A percentile compares a stretch with the other conserved stretches of the same genome.
Evolutionary conservation across 1,140 invertebrate genomes (phyloP).

Genomic region (Dendroctonus valens): DNA sequence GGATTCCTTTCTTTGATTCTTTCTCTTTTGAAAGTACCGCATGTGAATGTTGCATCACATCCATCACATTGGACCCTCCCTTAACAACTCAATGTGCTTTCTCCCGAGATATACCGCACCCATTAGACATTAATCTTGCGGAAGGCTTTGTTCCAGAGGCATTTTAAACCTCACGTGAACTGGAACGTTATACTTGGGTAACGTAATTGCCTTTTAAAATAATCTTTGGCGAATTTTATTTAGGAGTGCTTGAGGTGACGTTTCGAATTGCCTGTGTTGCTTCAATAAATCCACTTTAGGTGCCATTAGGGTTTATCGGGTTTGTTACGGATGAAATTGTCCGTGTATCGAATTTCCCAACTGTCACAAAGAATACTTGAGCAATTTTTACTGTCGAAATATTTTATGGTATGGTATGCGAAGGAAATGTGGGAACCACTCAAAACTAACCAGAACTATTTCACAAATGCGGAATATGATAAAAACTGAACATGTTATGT

Average conservation of each 20-base stretch:
- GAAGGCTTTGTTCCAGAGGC: conserved; percentile 18
- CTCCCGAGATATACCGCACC: conserved; percentile 29
- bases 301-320: conserved; percentile 11
- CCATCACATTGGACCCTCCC: conserved; percentile 29
- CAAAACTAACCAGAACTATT: neutral
- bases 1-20: conserved; percentile 20
- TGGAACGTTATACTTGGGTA: conserved; percentile 27
- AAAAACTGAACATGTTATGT: neutral
- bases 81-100: conserved; percentile 34
- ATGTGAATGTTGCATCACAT: conserved; percentile 28
- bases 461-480: neutral
- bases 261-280: conserved; percentile 20
- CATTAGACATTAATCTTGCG: conserved; percentile 33
- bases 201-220: conserved; percentile 31
- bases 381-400: too few relatives aligned
- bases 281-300: conserved; percentile 23
- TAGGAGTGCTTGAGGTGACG: conserved; percentile 23
- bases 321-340: conserved; percentile 21
- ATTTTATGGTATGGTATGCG: too few relatives aligned
- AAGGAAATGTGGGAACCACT: too few relatives aligned
- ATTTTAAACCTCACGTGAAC: conserved; percentile 30
- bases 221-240: conserved; percentile 31
- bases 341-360: too few relatives aligned
- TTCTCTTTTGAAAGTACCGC: conserved; percentile 16
- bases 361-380: too few relatives aligned